Evolutionary conservation across 2,797 vertebrate species (phyloP), one percentile per base, ranked within the genome.

Genomic region (Hippopotamyrus pictus): DNA sequence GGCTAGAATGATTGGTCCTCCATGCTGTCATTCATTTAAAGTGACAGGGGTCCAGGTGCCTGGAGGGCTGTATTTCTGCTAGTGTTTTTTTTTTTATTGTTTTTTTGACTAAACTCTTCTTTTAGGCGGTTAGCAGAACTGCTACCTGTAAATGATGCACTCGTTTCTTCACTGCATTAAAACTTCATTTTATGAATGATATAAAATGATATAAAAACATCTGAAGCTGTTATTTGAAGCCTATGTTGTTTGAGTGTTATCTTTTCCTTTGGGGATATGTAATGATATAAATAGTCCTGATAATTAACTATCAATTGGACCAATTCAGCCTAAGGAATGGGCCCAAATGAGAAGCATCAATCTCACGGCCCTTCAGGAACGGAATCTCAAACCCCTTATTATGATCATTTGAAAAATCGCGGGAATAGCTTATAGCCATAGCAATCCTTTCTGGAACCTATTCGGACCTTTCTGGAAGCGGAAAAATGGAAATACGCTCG

Each of bases 221-320:
- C 85, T 37, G 85, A 57, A 41, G 17, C 85, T 57, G 53, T 41
- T 57, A 44, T 87, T 59, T 37, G 51, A 53, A 53, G 33, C 6
- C 50, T 86, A 86, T 86, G 46, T 29, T 86, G 29, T 29, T 53
- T 25, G 48, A 33, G 46, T 51, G 48, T 86, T 85, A 51, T 79
- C 5, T 79, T 85, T 86, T 53, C 11, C 48, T 86, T 53, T 86
- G 37, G 73, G 37, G 37, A 46, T 54, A 86, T 59, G 33, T 37
- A 33, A 29, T 87, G 12, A 29, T 87, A 87, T 87, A 87, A 57
- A 87, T 87, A 87, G 85, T 53, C 33, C 9, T 25, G 33, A 87
- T 57, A 87, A 87, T 87, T 87, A 57, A 57, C 51, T 84, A 84
- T 57, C 33, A 41, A 57, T 57, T 87, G 85, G 53, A 59, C 85